A percentile compares a stretch with the other conserved stretches of the same genome.
Conservation (phyloP, 2,797 vertebrate species). For the Sarcoramphus papa region DNA sequence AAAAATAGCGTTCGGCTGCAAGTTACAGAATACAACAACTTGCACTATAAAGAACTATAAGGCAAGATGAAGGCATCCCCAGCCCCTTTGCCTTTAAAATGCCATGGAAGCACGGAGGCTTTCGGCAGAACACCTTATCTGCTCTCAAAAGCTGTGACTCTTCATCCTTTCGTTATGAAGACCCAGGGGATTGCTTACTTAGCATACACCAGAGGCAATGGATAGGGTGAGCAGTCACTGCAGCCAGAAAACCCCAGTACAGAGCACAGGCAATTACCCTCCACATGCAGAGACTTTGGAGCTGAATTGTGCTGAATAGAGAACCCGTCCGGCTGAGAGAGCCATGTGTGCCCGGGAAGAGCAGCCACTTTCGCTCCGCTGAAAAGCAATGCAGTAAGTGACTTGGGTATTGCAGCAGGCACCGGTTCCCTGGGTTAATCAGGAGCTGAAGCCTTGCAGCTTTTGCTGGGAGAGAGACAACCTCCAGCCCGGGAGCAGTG, state of each 20-base stretch:
- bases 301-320: conserved; percentile 27
- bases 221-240: conserved; percentile 44
- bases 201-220: conserved; percentile 55
- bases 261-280: conserved; percentile 4
- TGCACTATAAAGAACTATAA: neutral
- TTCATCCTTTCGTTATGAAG: conserved; percentile 26
- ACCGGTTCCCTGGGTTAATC: neutral
- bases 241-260: conserved; percentile 30
- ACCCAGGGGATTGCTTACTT: conserved; percentile 57
- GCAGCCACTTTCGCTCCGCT: conserved; percentile 9
- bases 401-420: conserved; percentile 50
- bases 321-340: conserved; percentile 14
- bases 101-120: conserved; percentile 44
- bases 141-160: conserved; percentile 44
- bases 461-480: neutral
- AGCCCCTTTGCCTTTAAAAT: conserved; percentile 69
- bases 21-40: neutral
- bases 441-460: conserved; percentile 18
- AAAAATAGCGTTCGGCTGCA: neutral
- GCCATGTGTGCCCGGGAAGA: conserved; percentile 44
- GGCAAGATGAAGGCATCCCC: neutral
- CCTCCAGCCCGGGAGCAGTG: neutral
- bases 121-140: conserved; percentile 55
- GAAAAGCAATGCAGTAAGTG: conserved; percentile 65
- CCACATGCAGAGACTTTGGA: conserved; percentile 20